Evolutionary conservation across 2,113 vertebrate genomes (phyloP).

Genomic region (Rhinogobius similis): DNA sequence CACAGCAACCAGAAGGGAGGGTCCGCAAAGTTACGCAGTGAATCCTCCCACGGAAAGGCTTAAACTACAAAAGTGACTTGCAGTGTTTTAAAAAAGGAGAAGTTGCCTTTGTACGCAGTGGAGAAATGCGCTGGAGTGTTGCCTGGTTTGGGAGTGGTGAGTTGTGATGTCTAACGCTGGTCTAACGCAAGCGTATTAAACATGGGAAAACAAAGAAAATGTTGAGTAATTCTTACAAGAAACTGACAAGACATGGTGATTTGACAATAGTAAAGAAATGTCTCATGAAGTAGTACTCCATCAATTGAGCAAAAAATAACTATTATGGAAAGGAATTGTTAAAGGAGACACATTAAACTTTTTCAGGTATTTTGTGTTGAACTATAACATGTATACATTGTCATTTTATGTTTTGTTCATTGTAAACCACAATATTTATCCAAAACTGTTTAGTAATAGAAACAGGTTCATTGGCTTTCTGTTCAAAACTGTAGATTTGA

Average conservation of each 20-base stretch:
- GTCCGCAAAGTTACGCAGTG: constrained; percentile 24
- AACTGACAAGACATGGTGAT: background rate
- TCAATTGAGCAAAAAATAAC: no score
- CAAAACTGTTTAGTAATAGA: no score
- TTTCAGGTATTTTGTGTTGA: no score
- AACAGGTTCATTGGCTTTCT: no score
- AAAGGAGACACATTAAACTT: no score
- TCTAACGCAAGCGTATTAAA: constrained; percentile 24
- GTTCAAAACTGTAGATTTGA: no score
- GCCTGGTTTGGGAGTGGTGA: constrained; percentile 45
- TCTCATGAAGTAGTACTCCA: no score
- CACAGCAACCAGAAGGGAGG: constrained; percentile 51
- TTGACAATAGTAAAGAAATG: background rate
- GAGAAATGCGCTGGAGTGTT: constrained; percentile 44
- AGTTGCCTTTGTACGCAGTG: constrained; percentile 7
- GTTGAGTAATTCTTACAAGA: background rate
- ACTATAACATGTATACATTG: no score
- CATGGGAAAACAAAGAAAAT: background rate
- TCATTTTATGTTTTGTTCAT: no score
- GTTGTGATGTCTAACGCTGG: constrained; percentile 58
- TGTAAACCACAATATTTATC: no score
- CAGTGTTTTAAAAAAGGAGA: constrained; percentile 7
- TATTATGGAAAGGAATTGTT: no score
- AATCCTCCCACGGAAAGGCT: constrained; percentile 38
- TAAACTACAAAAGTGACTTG: constrained; percentile 39